These are phyloP conservation scores for Dynastes hyllus DNA, from an alignment of 2,888 invertebrate species.

Conservation along the genomic window DNA sequence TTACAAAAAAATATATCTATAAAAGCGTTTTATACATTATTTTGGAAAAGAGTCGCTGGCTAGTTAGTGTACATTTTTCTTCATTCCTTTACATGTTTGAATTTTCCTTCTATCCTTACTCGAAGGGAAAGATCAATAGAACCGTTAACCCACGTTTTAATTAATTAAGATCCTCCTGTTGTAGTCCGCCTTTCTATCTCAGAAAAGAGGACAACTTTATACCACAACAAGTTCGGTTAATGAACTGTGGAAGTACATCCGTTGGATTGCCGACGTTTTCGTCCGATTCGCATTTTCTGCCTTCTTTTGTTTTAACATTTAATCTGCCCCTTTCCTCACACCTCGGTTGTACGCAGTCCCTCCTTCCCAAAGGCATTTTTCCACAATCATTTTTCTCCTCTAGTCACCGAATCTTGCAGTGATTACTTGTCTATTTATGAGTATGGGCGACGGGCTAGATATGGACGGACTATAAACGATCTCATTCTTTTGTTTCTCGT, in stretches of 20 bases:
- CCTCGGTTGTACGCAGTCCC: neutral
- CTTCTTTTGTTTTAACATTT: conserved; percentile 41
- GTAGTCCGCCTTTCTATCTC: neutral
- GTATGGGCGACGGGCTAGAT: too few relatives aligned
- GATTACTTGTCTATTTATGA: conserved; percentile 24
- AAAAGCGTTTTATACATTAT: too few relatives aligned
- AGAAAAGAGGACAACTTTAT: neutral
- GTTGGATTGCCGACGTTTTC: conserved; percentile 21
- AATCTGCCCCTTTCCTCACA: conserved; percentile 28
- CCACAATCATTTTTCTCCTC: conserved; percentile 32
- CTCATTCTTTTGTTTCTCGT: conserved; percentile 52
- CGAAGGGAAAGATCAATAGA: conserved; percentile 1
- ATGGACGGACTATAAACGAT: conserved; percentile 8
- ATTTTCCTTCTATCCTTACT: too few relatives aligned
- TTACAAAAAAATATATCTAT: too few relatives aligned
- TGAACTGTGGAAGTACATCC: conserved; percentile 33
- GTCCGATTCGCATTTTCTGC: conserved; percentile 20
- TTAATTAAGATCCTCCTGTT: conserved; percentile 24
- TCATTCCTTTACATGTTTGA: too few relatives aligned
- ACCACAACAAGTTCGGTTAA: conserved; percentile 21
- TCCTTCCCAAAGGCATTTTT: conserved; percentile 13
- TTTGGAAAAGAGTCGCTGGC: too few relatives aligned
- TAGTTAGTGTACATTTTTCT: neutral
- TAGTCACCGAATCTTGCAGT: conserved; percentile 20
- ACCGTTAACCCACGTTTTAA: conserved; percentile 21